phyloP scores from a whole-genome alignment of 2,113 vertebrate species.

The Sterna hirundo region DNA sequence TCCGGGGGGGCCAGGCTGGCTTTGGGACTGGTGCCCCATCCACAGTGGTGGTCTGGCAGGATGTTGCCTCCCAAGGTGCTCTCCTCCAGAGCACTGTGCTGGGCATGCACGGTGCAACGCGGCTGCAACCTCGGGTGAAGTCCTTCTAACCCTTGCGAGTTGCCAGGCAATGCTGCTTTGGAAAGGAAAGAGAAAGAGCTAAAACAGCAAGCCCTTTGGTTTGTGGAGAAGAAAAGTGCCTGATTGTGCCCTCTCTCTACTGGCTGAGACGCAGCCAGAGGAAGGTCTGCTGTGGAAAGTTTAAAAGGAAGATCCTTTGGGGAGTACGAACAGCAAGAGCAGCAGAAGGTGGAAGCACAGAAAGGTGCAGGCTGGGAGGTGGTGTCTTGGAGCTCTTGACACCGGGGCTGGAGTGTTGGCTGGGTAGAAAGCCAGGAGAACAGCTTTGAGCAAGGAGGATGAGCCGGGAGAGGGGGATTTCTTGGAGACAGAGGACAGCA shows the following conservation, averaged over 20 bases:
- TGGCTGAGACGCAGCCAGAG: neutral
- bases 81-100: neutral
- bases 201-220: neutral
- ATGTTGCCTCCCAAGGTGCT: neutral
- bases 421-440: neutral
- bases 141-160: neutral
- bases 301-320: neutral
- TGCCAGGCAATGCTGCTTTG: neutral
- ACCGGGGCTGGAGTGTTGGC: neutral
- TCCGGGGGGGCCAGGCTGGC: no score
- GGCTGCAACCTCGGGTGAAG: neutral
- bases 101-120: fast-evolving
- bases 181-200: neutral
- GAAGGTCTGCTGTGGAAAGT: neutral
- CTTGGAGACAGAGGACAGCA: neutral
- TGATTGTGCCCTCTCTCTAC: neutral
- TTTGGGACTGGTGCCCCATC: neutral
- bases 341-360: neutral
- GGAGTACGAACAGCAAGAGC: neutral
- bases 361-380: fast-evolving
- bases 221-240: neutral
- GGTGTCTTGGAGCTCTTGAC: neutral
- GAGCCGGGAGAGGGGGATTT: neutral
- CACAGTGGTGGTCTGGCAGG: neutral
- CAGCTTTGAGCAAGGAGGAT: neutral